Evolutionary conservation across 35 echinoderm and acorn worm genomes (phyloP), one percentile per base, ranked within the genome.

Genomic region (Apostichopus japonicus): DNA sequence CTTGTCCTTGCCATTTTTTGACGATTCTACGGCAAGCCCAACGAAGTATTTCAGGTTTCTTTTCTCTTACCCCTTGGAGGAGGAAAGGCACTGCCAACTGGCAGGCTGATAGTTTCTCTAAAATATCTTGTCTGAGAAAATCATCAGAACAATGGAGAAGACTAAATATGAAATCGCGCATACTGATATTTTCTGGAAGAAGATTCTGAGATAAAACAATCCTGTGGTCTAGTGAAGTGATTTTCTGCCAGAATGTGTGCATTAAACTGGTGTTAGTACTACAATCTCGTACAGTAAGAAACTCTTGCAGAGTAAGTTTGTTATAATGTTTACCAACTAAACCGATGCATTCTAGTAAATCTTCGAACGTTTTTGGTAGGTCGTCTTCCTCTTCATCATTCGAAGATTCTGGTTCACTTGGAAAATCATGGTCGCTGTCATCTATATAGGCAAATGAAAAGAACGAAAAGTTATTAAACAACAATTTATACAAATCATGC

Each of bases 31-130:
- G 56, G 4, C 55, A 59, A 51, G 86, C 86, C 86, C 86, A 88
- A 44, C 65, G 25, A 67, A 88, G 67, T 17, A 88, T 17, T 88
- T 88, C 22, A 33, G 57, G 54, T 51, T 88, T 24, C 11, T 52
- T 89, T 27, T 22, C 67, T 10, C 16, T 27, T 5, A 72, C 86
- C 8, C 86, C 86, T n/a, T 63, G 67, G 10, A 89, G 51, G 19
- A 89, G 19, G 63, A 89, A 8, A 19, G 86, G 86, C 3, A 89
- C 61, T 33, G 86, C 86, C 33, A 89, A 72, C 21, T 89, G 86
- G n/a, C 86, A 89, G 8, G 86, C 62, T 10, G 86, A 89, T 24
- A 89, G 22, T 89, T 89, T 89, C 62, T 89, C 86, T 67, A 89
- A 6, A 9, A 89, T 89, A 24, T 89, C 86, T 89, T 89, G 86